A percentile compares a stretch with the other conserved stretches of the same genome.
These are phyloP conservation scores for Gastracanthus pulcherrimus DNA, from an alignment of 2,888 invertebrate species.

Conservation along the genomic window DNA sequence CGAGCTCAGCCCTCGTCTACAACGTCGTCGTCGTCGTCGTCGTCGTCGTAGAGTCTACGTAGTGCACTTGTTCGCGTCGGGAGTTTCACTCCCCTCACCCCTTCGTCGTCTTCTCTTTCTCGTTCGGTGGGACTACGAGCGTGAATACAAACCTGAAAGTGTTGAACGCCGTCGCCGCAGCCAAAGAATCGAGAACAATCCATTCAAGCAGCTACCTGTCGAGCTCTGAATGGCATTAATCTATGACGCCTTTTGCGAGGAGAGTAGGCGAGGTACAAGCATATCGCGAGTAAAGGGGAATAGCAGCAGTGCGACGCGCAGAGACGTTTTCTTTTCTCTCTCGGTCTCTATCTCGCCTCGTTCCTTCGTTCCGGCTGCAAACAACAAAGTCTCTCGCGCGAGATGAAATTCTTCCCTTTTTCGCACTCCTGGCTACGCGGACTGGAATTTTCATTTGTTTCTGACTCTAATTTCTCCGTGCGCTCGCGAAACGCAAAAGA, in stretches of 20 bases:
- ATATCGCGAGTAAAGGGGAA: neutral
- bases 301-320: too few relatives aligned
- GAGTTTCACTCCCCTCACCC: too few relatives aligned
- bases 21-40: too few relatives aligned
- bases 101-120: too few relatives aligned
- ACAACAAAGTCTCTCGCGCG: neutral
- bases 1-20: neutral
- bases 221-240: conserved; percentile 21
- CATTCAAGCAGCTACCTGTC: conserved; percentile 23
- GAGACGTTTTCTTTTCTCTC: too few relatives aligned
- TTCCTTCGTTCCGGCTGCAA: neutral
- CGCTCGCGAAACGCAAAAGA: too few relatives aligned
- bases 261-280: neutral
- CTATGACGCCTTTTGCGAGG: neutral
- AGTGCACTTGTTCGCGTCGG: neutral
- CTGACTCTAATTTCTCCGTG: neutral
- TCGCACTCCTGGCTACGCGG: neutral
- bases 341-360: too few relatives aligned
- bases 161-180: neutral
- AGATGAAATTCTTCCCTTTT: conserved; percentile 11
- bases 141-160: conserved; percentile 1
- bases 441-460: conserved; percentile 13
- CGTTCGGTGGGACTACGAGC: neutral
- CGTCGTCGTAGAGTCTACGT: too few relatives aligned
- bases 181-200: conserved; percentile 16